Conservation (phyloP, 2,888 invertebrate genomes). For the Mythimna impura region DNA sequence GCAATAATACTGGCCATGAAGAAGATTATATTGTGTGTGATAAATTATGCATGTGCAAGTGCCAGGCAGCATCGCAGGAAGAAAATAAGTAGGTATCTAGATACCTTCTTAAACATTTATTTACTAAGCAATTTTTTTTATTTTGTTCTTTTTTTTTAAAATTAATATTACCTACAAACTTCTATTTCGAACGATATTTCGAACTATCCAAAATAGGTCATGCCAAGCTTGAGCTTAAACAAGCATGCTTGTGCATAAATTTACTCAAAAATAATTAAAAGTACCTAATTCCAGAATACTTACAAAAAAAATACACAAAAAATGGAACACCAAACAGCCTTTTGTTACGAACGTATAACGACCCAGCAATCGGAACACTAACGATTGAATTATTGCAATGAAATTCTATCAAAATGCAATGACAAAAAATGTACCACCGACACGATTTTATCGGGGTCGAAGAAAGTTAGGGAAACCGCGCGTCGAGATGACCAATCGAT, state of each 20-base stretch:
- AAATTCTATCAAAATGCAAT: conserved; percentile 68
- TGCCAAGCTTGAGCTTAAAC: no score
- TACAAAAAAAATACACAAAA: background rate
- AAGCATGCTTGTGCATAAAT: no score
- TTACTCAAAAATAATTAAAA: background rate
- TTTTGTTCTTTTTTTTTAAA: no score
- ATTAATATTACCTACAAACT: no score
- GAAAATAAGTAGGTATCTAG: no score
- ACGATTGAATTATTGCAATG: conserved; percentile 41
- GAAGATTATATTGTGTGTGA: conserved; percentile 15
- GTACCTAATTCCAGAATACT: background rate
- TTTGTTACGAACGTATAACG: conserved; percentile 1
- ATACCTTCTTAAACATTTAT: no score
- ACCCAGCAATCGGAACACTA: conserved; percentile 30
- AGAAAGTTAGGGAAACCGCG: conserved; percentile 88
- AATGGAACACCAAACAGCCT: background rate
- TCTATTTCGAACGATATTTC: background rate
- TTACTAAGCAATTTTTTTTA: no score
- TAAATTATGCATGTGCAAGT: conserved; percentile 22
- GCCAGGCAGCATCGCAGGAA: conserved; percentile 8
- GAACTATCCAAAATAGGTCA: background rate
- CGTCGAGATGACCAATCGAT: conserved; percentile 78
- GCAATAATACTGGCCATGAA: conserved; percentile 30
- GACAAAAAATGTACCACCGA: conserved; percentile 71
- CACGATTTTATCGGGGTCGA: conserved; percentile 81